Conservation (phyloP, 2,888 invertebrate species). For the Drosophila lacicola region DNA sequence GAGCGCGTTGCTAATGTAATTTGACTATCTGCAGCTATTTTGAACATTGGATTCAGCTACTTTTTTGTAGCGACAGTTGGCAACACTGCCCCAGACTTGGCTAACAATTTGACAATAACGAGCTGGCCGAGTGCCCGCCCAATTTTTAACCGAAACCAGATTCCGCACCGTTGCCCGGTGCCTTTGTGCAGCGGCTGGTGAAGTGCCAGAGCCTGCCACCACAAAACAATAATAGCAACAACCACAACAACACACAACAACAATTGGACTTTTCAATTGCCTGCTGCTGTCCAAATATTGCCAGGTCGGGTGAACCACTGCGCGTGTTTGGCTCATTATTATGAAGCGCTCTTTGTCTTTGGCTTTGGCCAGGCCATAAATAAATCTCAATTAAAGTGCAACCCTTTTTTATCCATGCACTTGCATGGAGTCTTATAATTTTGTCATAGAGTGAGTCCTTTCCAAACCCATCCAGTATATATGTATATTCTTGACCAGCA, state of each 20-base stretch:
- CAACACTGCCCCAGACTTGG: constrained; percentile 46
- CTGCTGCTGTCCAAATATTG: constrained; percentile 73
- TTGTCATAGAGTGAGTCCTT: constrained; percentile 6
- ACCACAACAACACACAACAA: constrained; percentile 29
- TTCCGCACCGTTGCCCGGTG: constrained; percentile 45
- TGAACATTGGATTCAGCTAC: too few relatives aligned
- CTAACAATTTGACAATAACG: constrained; percentile 79
- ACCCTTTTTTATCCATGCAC: constrained; percentile 54
- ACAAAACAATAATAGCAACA: constrained; percentile 41
- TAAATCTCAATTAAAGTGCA: constrained; percentile 81
- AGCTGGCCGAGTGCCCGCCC: constrained; percentile 68
- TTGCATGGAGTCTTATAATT: constrained; percentile 5
- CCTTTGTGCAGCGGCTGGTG: constrained; percentile 30
- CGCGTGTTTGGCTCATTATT: constrained; percentile 76
- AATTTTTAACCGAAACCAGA: constrained; percentile 60
- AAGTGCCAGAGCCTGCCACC: constrained; percentile 48
- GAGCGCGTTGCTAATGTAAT: too few relatives aligned
- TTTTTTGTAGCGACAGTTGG: too few relatives aligned
- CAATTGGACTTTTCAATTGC: constrained; percentile 76
- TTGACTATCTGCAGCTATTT: too few relatives aligned
- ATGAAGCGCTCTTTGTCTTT: constrained; percentile 58
- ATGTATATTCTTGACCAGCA: background rate
- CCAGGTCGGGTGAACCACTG: constrained; percentile 42
- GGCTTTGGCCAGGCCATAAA: constrained; percentile 61
- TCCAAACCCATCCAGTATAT: background rate